phyloP scores from a whole-genome alignment of 2,888 invertebrate species.

The Geotrupes spiniger region DNA sequence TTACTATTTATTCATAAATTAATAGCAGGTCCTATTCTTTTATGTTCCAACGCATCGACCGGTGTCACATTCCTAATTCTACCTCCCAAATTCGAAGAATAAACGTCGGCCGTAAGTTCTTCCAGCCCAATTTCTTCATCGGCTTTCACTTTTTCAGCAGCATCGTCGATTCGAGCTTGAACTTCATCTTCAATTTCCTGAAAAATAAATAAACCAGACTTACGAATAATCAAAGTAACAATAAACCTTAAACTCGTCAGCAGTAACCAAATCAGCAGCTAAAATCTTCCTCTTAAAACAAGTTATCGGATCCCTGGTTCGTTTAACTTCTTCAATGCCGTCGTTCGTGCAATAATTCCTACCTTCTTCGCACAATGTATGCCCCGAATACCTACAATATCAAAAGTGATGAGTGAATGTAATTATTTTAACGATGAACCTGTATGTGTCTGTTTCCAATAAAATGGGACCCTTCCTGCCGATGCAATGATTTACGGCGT shows the following conservation, averaged over 20 bases:
- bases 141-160: conserved; percentile 63
- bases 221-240: conserved; percentile 5
- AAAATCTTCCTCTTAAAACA: conserved; percentile 89
- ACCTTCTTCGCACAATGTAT: conserved; percentile 99
- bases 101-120: conserved; percentile 69
- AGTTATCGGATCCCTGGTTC: conserved; percentile 94
- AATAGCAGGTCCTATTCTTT: conserved; percentile 53
- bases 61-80: conserved; percentile 54
- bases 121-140: conserved; percentile 68
- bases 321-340: conserved; percentile 94
- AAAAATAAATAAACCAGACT: conserved; percentile 29
- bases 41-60: conserved; percentile 49
- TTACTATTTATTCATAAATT: no score
- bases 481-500: conserved; percentile 78
- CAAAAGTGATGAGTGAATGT: conserved; percentile 15
- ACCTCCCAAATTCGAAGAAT: conserved; percentile 56
- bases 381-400: conserved; percentile 88
- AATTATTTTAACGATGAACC: no score
- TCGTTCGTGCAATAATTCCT: conserved; percentile 94
- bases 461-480: conserved; percentile 89
- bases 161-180: conserved; percentile 83
- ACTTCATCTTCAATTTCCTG: conserved; percentile 84
- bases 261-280: conserved; percentile 69
- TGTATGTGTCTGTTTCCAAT: conserved; percentile 91
- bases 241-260: conserved; percentile 76